phyloP scores from a whole-genome alignment of 2,113 vertebrate species.

The Carassius carassius region DNA sequence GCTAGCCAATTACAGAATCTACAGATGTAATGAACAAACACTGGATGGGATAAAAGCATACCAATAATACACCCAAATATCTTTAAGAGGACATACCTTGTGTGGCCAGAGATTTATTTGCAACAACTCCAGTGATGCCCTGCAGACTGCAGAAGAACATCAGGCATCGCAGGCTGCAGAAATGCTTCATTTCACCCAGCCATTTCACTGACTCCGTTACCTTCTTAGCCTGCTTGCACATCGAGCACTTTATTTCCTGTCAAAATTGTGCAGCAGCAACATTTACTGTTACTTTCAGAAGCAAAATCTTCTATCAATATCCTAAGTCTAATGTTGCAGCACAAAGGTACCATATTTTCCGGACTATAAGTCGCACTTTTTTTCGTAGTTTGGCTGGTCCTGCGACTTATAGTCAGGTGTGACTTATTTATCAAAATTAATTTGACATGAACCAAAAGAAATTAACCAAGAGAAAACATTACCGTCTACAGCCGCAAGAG shows the following conservation, averaged over 20 bases:
- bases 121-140: constrained; percentile 58
- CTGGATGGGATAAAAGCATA: background rate
- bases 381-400: too few species aligned
- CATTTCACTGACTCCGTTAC: constrained; percentile 88
- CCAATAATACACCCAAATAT: background rate
- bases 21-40: background rate
- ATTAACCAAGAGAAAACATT: too few species aligned
- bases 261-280: background rate
- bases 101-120: constrained; percentile 62
- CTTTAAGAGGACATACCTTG: background rate
- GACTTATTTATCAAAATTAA: too few species aligned
- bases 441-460: too few species aligned
- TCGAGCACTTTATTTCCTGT: constrained; percentile 92
- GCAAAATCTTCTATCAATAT: background rate
- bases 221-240: constrained; percentile 88
- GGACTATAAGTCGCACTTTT: too few species aligned
- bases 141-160: constrained; percentile 89
- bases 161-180: constrained; percentile 90
- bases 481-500: too few species aligned
- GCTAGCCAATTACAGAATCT: constrained; percentile 14
- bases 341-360: too few species aligned
- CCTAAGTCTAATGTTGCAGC: background rate
- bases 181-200: constrained; percentile 90
- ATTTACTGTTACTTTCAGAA: background rate
- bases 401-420: too few species aligned